These are phyloP conservation scores for Frankliniella intonsa DNA, from an alignment of 2,888 invertebrate species.

Conservation along the genomic window DNA sequence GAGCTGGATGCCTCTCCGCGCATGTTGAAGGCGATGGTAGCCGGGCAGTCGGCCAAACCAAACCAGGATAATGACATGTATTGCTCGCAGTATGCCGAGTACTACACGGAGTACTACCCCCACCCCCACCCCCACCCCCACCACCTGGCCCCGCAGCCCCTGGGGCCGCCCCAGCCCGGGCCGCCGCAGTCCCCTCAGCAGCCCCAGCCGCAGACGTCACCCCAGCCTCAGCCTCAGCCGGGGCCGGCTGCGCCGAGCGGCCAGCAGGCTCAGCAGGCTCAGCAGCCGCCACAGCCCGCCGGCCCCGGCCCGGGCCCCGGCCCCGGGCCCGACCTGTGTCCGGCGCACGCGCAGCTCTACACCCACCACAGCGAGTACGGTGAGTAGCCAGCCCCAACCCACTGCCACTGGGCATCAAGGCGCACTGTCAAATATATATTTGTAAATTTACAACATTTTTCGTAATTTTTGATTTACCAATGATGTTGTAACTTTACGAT, in stretches of 20 bases:
- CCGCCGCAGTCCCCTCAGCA: neutral
- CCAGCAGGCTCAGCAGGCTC: neutral
- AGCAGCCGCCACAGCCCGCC: neutral
- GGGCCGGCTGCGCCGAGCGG: neutral
- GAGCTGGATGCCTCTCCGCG: constrained; percentile 15
- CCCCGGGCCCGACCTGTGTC: constrained; percentile 35
- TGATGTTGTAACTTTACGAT: no score
- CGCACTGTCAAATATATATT: no score
- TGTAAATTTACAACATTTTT: no score
- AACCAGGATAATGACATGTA: constrained; percentile 38
- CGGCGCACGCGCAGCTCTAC: constrained; percentile 37
- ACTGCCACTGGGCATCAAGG: no score
- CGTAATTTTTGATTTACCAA: no score
- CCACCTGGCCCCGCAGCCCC: neutral
- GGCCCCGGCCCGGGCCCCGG: neutral
- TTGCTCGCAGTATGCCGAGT: constrained; percentile 38
- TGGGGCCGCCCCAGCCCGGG: neutral
- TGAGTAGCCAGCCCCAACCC: constrained; percentile 38
- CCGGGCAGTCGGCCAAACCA: constrained; percentile 36
- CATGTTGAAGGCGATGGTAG: constrained; percentile 38
- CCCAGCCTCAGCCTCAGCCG: neutral
- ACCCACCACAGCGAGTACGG: constrained; percentile 42
- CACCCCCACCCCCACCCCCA: constrained; percentile 32
- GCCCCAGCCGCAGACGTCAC: neutral
- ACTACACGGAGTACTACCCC: constrained; percentile 38